phyloP scores from a whole-genome alignment of 2,113 vertebrate genomes.

The Epinephelus moara region DNA sequence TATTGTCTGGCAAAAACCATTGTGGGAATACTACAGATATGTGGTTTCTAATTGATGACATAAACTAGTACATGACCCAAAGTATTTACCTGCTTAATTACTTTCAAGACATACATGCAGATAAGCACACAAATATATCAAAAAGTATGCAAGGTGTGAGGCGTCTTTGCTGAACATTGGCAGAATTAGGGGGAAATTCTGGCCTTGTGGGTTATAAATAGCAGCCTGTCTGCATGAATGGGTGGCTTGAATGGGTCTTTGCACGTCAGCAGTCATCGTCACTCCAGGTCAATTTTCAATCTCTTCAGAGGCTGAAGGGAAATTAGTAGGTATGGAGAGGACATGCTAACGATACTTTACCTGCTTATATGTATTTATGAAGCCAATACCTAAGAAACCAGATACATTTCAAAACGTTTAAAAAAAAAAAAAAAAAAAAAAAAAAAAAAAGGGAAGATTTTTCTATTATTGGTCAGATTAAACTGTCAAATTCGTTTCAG shows the following conservation, averaged over 20 bases:
- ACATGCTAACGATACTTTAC: background rate
- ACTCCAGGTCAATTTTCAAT: constrained; percentile 29
- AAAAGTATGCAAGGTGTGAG: background rate
- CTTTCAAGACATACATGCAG: background rate
- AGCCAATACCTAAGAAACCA: background rate
- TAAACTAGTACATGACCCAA: no score
- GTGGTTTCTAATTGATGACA: no score
- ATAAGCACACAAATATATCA: background rate
- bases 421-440: background rate
- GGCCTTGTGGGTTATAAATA: constrained; percentile 55
- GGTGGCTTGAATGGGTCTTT: constrained; percentile 31
- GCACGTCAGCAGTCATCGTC: constrained; percentile 1
- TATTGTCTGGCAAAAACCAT: no score
- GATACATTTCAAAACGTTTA: background rate
- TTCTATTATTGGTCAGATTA: background rate
- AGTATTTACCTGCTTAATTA: no score
- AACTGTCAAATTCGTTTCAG: background rate
- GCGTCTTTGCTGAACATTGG: constrained; percentile 28
- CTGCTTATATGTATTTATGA: no score
- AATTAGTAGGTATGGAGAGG: background rate
- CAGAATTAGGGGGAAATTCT: constrained; percentile 45
- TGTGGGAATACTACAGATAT: no score
- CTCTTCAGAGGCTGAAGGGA: background rate
- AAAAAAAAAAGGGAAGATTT: background rate
- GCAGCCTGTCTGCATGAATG: constrained; percentile 39